Evolutionary conservation across 2,888 invertebrate species (phyloP), one percentile per base, ranked within the genome.

Genomic region (Mesorhabditis belari): DNA sequence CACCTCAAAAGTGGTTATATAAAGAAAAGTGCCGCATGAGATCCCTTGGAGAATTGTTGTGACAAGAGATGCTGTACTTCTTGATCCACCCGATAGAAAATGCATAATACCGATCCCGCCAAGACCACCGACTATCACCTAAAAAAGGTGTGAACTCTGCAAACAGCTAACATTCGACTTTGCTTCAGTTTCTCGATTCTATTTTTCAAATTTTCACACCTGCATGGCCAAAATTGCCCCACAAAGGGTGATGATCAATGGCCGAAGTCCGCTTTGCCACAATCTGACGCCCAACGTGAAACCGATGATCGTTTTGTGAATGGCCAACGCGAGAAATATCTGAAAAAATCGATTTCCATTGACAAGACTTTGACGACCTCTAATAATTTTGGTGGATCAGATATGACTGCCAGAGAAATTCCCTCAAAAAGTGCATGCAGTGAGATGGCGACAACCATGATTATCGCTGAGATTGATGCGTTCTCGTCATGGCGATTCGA

Each of bases 1-100:
- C 19, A 73, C 70, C 61, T 95, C 94, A 82, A 94, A 93, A 85
- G 93, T 93, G n/a, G 93, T 92, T 19, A 95, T 91, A 83, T 93
- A 95, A 3, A 95, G 84, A 51, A 95, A 86, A 0, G 94, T 94
- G 17, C 94, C 95, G 53, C 90, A 88, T 0, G 94, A 93, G 62
- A 94, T 83, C 3, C 61, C 66, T 67, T 79, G 79, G 12, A 78
- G 62, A 55, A 77, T 61, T 5, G 75, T 75, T 3, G 75, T 62
- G 9, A 76, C 69, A 3, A 75, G 49, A 17, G 67, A 65, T 1
- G 76, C 73, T 0, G 65, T 50, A 0, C 69, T 63, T 53, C 66
- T 65, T n/a, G 87, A 87, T 5, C 86, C 85, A 4, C 85, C 85
- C 67, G 77, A 66, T 44, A 73, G 60, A 27, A 74, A 63, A 25